Evolutionary conservation across 2,888 invertebrate genomes (phyloP), one percentile per base, ranked within the genome.

Genomic region (Dorcus parallelipipedus): DNA sequence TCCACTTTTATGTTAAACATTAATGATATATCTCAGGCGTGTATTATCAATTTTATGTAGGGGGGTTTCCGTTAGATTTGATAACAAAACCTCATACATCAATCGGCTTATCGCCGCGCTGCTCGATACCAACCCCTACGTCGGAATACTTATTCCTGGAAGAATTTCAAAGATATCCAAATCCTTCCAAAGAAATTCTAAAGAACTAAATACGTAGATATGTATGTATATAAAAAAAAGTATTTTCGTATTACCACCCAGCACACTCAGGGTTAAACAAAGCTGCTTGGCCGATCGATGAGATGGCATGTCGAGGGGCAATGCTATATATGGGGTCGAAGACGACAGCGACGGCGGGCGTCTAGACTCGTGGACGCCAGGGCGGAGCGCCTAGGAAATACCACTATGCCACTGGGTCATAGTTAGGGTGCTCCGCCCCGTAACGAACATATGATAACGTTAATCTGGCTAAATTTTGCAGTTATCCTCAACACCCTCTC

Each of bases 341-440:
- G 68, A 67, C 73, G 73, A 72, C 74, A 71, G 63, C 70, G 69
- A 67, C 70, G 71, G 65, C 69, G 63, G 66, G 68, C 72, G 76
- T 76, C 76, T 76, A 76, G 76, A 76, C 76, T 72, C 63, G 63
- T 67, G 67, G 75, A 71, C 76, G 76, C 75, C 74, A 64, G 70
- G 72, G 74, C 71, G 73, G 73, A 71, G 73, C 66, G 60, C 64
- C 50, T 55, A 54, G 60, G 63, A 67, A 63, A 66, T 64, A 66
- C 64, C 68, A 68, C 69, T 66, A 65, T 69, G 71, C 68, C 69
- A 73, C 67, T 73, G 63, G 73, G 73, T 73, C 71, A 72, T 65
- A 50, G 55, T 40, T 54, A 41, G 45, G 33, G 53, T 52, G 45
- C 45, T 42, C 59, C 40, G 38, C 45, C 49, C 55, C 9, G 20